phyloP scores from a whole-genome alignment of 2,113 vertebrate genomes.

The Caretta caretta region DNA sequence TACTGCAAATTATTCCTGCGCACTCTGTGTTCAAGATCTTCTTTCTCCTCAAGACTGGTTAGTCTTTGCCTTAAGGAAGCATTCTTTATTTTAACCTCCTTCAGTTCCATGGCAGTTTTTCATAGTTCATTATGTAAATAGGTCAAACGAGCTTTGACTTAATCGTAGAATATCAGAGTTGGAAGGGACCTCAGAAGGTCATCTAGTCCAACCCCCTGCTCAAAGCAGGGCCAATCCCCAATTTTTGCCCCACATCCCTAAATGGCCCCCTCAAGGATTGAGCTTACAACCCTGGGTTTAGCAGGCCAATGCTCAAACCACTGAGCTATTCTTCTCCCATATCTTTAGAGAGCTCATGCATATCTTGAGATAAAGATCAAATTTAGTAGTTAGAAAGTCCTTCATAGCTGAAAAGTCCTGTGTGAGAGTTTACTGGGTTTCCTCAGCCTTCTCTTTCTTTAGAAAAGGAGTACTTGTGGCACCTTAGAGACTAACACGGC shows the following conservation, averaged over 20 bases:
- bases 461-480: not conserved
- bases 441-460: not conserved
- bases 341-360: not conserved
- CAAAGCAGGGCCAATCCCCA: too few species aligned
- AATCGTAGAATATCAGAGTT: too few species aligned
- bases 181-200: too few species aligned
- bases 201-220: too few species aligned
- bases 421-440: not conserved
- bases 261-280: too few species aligned
- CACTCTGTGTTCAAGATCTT: not conserved
- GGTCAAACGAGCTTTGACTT: not conserved
- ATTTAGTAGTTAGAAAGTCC: not conserved
- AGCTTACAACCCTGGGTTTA: too few species aligned
- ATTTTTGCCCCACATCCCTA: too few species aligned
- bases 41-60: not conserved
- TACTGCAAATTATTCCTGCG: not conserved
- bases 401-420: not conserved
- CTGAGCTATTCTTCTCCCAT: not conserved
- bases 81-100: not conserved
- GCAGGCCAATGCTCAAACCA: too few species aligned
- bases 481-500: too few species aligned
- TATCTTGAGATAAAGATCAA: not conserved
- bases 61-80: not conserved
- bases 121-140: not conserved
- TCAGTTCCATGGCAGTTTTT: not conserved